These are phyloP conservation scores for Papilio aristodemus DNA, from an alignment of 1,140 invertebrate species.

Conservation along the genomic window DNA sequence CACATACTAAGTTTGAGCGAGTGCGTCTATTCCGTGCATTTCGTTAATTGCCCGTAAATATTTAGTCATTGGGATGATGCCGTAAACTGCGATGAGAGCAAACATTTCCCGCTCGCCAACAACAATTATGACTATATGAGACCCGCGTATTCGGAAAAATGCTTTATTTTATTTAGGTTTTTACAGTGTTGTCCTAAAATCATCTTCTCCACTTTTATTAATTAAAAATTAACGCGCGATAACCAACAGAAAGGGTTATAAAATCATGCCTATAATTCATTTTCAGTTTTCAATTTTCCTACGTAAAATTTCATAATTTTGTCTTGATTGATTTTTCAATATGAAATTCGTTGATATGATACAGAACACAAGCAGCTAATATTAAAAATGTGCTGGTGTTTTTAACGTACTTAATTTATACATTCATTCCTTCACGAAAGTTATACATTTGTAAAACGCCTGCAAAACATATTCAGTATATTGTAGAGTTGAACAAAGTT, in stretches of 20 bases:
- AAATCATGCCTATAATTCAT: too few relatives aligned
- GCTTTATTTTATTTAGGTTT: not conserved
- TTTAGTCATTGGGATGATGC: conserved; percentile 19
- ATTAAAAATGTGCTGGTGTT: too few relatives aligned
- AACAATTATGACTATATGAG: conserved; percentile 1
- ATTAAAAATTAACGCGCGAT: too few relatives aligned
- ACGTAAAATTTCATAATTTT: too few relatives aligned
- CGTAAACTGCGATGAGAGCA: conserved; percentile 19
- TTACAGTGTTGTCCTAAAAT: not conserved
- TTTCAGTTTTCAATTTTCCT: too few relatives aligned
- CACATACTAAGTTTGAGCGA: not conserved
- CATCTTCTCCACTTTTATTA: too few relatives aligned
- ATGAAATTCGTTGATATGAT: too few relatives aligned
- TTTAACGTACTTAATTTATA: too few relatives aligned
- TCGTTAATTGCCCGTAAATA: conserved; percentile 21
- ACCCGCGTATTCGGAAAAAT: conserved; percentile 10
- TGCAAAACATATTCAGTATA: conserved; percentile 8
- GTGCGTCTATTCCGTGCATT: conserved; percentile 22
- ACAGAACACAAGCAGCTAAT: too few relatives aligned
- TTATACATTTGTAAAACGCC: not conserved
- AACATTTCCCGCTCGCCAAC: conserved; percentile 9
- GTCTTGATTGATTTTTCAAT: too few relatives aligned
- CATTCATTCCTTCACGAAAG: too few relatives aligned
- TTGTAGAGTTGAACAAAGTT: conserved; percentile 9
- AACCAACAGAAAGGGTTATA: too few relatives aligned